Percentiles rank a stretch among this genome's conserved stretches.
Conservation (phyloP, 2,113 vertebrate species). For the Hiodon tergisus region DNA sequence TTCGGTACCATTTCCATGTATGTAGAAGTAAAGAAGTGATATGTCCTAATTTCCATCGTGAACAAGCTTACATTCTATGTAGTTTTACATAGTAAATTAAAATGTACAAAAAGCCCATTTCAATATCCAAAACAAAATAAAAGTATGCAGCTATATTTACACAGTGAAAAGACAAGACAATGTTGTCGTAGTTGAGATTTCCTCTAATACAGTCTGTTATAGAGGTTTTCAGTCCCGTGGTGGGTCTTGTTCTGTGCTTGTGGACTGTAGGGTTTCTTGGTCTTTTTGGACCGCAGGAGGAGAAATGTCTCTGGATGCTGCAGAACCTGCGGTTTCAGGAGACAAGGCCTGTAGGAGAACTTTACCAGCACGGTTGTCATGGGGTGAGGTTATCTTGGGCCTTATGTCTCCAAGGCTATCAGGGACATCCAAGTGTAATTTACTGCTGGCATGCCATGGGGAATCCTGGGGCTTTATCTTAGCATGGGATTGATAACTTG, state of each 20-base stretch:
- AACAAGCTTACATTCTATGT: not conserved
- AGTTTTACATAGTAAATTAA: not conserved
- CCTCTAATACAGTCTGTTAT: too few relatives aligned
- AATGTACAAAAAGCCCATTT: conserved; percentile 10
- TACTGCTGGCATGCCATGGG: not conserved
- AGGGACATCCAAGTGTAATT: not conserved
- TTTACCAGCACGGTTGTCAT: not conserved
- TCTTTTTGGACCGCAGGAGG: not conserved
- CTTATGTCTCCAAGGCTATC: not conserved
- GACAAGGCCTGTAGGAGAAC: not conserved
- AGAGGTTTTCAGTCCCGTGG: not conserved
- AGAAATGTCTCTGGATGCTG: not conserved
- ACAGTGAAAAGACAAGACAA: conserved; percentile 4
- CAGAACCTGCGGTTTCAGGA: not conserved
- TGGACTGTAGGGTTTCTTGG: not conserved
- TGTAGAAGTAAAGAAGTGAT: not conserved
- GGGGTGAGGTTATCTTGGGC: not conserved
- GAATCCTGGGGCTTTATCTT: not conserved
- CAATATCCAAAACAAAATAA: conserved; percentile 24
- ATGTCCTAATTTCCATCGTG: conserved; percentile 1
- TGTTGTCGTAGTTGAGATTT: not conserved
- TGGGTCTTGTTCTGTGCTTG: not conserved
- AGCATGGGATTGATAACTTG: not conserved
- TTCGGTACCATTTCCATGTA: not conserved
- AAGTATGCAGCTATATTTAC: not conserved